Conservation (phyloP, 2,113 vertebrate genomes). For the Pluvialis apricaria region DNA sequence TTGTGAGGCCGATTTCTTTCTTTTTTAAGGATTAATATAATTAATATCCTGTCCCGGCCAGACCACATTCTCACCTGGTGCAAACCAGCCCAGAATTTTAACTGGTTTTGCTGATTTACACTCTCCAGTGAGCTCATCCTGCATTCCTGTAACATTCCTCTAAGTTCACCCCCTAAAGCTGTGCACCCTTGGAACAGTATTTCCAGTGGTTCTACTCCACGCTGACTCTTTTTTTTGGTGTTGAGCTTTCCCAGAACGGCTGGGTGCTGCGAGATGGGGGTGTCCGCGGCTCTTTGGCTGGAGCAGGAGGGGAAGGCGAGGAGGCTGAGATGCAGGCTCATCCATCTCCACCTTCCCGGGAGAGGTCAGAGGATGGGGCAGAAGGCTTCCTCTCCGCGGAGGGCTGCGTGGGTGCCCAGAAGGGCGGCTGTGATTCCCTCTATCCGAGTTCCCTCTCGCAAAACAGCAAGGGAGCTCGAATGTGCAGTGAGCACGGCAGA, state of each 20-base stretch:
- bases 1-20: background rate
- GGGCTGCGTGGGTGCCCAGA: background rate
- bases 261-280: accelerated
- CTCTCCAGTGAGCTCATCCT: background rate
- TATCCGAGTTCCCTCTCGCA: background rate
- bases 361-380: no score
- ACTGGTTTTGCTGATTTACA: background rate
- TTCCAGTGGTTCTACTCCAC: background rate
- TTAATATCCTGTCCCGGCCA: conserved; percentile 11
- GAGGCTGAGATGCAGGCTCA: background rate
- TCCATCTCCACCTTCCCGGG: background rate
- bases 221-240: accelerated
- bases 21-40: conserved; percentile 50
- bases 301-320: background rate
- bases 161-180: background rate
- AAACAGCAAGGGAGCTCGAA: no score
- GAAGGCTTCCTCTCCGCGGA: accelerated
- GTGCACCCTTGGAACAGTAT: background rate
- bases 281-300: background rate
- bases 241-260: background rate
- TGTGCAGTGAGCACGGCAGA: accelerated
- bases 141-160: background rate
- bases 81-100: background rate
- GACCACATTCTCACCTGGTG: background rate
- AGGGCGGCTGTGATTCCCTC: accelerated